Percentiles rank a stretch among this genome's conserved stretches.
Evolutionary conservation across 1,140 invertebrate genomes (phyloP).

Genomic region (Drosophila micromelanica): DNA sequence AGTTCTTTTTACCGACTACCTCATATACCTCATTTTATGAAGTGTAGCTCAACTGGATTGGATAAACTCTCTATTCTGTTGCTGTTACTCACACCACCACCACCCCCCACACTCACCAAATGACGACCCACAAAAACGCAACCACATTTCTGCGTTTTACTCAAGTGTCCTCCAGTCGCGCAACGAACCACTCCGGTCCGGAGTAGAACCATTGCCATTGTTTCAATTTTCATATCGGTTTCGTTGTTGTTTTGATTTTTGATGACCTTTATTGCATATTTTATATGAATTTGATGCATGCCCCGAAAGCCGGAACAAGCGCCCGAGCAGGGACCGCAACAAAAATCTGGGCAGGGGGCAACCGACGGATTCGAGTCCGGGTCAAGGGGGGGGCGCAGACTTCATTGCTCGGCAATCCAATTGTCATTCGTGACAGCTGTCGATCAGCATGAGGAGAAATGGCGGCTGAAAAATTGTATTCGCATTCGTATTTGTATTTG

Average conservation of each 20-base stretch:
- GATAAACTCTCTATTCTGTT: background rate
- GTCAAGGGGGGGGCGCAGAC: background rate
- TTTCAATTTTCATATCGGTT: constrained; percentile 76
- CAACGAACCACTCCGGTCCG: constrained; percentile 32
- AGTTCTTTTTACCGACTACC: no score
- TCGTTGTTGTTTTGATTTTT: constrained; percentile 54
- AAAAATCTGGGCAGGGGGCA: constrained; percentile 10
- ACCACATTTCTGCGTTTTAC: constrained; percentile 71
- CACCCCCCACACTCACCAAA: background rate
- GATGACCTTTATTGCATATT: constrained; percentile 81
- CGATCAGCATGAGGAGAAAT: constrained; percentile 65
- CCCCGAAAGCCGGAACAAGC: background rate
- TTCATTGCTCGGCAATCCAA: constrained; percentile 55
- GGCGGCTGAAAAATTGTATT: constrained; percentile 63
- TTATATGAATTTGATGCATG: constrained; percentile 53
- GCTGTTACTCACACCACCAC: background rate
- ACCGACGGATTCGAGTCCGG: background rate
- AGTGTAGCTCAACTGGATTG: constrained; percentile 15
- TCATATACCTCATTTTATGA: background rate
- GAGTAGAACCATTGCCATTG: constrained; percentile 57
- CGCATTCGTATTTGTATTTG: constrained; percentile 16
- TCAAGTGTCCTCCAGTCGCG: constrained; percentile 52
- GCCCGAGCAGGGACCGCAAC: no score
- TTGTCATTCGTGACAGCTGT: constrained; percentile 81
- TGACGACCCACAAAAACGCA: constrained; percentile 61